Evolutionary conservation across 64 coral and sea anemone genomes (phyloP).

Genomic region (Astreopora myriophthalma): DNA sequence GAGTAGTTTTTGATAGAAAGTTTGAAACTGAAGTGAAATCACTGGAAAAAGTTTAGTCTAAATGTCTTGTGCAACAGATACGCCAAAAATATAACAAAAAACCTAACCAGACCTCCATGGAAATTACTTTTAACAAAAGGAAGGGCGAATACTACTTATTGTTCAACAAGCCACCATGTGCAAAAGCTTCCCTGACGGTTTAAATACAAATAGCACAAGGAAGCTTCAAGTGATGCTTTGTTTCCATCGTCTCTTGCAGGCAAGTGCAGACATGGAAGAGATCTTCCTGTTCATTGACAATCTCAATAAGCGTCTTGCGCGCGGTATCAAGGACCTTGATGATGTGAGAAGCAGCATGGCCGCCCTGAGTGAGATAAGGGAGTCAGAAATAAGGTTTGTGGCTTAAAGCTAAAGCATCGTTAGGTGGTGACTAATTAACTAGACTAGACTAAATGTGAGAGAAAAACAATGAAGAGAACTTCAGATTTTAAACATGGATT

Average conservation of each 20-base stretch:
- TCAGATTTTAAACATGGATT: no score
- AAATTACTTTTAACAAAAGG: no score
- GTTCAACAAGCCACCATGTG: no score
- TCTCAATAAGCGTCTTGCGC: slow-evolving; percentile 83
- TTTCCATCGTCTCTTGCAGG: slow-evolving; percentile 20
- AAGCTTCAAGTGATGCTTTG: neutral
- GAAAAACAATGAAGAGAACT: no score
- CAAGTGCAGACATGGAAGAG: slow-evolving; percentile 99
- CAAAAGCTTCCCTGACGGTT: neutral
- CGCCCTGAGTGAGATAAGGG: slow-evolving; percentile 91
- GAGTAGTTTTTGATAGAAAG: neutral
- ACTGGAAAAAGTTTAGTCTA: no score
- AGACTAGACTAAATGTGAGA: no score
- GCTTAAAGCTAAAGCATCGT: neutral
- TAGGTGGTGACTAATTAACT: no score
- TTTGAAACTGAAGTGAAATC: no score
- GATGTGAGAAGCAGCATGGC: slow-evolving; percentile 98
- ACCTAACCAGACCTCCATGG: no score
- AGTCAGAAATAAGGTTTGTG: slow-evolving; percentile 98
- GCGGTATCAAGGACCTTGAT: slow-evolving; percentile 93
- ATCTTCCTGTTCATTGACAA: slow-evolving; percentile 99
- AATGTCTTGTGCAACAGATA: no score
- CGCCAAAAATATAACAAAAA: no score
- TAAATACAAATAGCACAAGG: neutral
- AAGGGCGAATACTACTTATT: no score